Percentiles rank a stretch among this genome's conserved stretches.
Conservation (phyloP, 2,797 vertebrate species). For the Rhabdophis nuchalis region DNA sequence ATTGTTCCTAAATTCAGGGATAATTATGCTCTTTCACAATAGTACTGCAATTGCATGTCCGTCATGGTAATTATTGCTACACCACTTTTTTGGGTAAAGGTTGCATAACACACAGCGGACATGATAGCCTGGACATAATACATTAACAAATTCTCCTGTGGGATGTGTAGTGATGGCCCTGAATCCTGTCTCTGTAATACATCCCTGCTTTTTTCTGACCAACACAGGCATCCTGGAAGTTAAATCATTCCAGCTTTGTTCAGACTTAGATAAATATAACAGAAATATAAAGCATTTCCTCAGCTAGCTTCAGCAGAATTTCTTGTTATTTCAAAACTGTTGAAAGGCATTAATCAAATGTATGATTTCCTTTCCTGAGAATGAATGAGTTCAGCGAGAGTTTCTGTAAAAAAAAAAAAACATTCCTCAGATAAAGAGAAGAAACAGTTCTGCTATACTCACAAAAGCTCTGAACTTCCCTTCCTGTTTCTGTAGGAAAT, state of each 20-base stretch:
- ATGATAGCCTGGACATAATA: not conserved
- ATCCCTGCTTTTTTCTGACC: not conserved
- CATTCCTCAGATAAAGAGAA: conserved; percentile 27
- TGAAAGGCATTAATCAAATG: not conserved
- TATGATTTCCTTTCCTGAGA: conserved; percentile 46
- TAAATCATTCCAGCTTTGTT: not conserved
- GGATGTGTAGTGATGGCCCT: not conserved
- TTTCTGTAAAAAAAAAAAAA: conserved; percentile 50
- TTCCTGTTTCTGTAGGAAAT: conserved; percentile 26
- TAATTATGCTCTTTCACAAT: not conserved
- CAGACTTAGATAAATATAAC: not conserved
- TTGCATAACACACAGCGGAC: not conserved
- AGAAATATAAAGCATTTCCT: not conserved
- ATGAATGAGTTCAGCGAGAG: conserved; percentile 36
- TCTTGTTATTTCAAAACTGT: not conserved
- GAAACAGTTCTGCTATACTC: conserved; percentile 24
- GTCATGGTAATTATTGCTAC: not conserved
- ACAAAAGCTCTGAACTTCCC: conserved; percentile 29
- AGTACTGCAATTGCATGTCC: not conserved
- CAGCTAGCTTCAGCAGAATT: not conserved
- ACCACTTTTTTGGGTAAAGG: not conserved
- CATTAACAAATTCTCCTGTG: not conserved
- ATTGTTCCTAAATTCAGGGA: not conserved
- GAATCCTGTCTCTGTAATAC: not conserved
- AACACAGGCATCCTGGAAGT: not conserved